Evolutionary conservation across 2,888 invertebrate species (phyloP).

Genomic region (Parnassius orleans): DNA sequence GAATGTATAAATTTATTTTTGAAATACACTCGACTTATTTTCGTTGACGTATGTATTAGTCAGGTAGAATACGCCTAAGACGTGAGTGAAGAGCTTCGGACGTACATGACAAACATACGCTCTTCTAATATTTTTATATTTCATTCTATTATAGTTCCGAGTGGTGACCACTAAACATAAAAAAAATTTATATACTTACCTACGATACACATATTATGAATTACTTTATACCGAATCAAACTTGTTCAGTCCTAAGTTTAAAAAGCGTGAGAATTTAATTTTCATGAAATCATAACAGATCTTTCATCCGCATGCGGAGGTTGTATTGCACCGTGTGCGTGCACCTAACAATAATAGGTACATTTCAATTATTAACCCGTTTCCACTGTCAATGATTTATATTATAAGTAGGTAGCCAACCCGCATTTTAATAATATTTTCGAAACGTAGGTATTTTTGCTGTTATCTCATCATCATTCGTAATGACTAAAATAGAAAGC

Average conservation of each 20-base stretch:
- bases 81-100: neutral
- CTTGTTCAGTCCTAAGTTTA: neutral
- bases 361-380: conserved; percentile 8
- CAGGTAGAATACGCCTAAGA: conserved; percentile 9
- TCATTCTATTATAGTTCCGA: too few species aligned
- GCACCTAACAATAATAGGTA: neutral
- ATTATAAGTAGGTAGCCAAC: too few species aligned
- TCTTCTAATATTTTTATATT: too few species aligned
- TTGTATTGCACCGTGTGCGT: too few species aligned
- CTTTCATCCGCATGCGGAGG: neutral
- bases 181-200: too few species aligned
- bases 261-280: neutral
- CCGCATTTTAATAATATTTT: too few species aligned
- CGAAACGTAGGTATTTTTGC: too few species aligned
- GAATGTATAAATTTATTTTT: conserved; percentile 29
- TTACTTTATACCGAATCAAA: neutral
- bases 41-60: conserved; percentile 10
- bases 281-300: neutral
- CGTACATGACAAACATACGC: too few species aligned
- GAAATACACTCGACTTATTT: conserved; percentile 24
- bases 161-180: too few species aligned
- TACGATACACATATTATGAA: too few species aligned
- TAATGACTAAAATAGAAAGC: too few species aligned
- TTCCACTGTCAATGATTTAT: conserved; percentile 3
- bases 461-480: too few species aligned